These are phyloP conservation scores for Dinocampus coccinellae DNA, from an alignment of 2,888 invertebrate genomes.

Conservation along the genomic window DNA sequence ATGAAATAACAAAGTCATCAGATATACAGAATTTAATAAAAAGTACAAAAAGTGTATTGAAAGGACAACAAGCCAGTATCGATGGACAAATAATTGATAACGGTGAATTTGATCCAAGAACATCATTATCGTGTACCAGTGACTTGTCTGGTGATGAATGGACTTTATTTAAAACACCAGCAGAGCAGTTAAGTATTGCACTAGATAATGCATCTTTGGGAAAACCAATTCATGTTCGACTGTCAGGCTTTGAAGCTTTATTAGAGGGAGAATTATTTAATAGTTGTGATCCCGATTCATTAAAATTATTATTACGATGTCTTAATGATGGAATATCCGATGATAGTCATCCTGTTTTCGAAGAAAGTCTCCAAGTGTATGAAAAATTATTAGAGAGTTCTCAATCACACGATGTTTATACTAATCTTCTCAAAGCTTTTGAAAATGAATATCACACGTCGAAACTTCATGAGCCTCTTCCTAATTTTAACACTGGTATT, in stretches of 20 bases:
- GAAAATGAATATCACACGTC: constrained; percentile 56
- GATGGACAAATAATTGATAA: constrained; percentile 26
- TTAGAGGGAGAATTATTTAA: constrained; percentile 58
- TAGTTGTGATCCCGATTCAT: constrained; percentile 20
- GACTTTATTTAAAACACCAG: constrained; percentile 49
- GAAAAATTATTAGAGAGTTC: constrained; percentile 52
- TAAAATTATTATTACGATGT: constrained; percentile 47
- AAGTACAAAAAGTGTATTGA: constrained; percentile 49
- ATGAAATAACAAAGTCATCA: constrained; percentile 33
- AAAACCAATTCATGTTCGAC: constrained; percentile 64
- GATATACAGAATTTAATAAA: constrained; percentile 48
- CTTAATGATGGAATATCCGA: constrained; percentile 60
- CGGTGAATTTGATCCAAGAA: constrained; percentile 49
- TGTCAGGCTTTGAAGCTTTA: constrained; percentile 63
- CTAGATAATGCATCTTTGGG: constrained; percentile 57
- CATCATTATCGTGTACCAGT: constrained; percentile 56
- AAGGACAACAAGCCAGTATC: constrained; percentile 44
- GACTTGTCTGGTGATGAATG: constrained; percentile 63
- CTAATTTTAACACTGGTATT: constrained; percentile 59
- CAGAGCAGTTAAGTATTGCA: constrained; percentile 51
- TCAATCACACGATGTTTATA: constrained; percentile 53
- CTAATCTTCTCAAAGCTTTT: constrained; percentile 58
- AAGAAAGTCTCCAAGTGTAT: constrained; percentile 61
- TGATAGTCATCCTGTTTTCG: constrained; percentile 62
- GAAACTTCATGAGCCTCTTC: constrained; percentile 55